Percentiles rank a stretch among this genome's conserved stretches.
Evolutionary conservation across 2,888 invertebrate genomes (phyloP).

Genomic region (Dolichomitus sp.): DNA sequence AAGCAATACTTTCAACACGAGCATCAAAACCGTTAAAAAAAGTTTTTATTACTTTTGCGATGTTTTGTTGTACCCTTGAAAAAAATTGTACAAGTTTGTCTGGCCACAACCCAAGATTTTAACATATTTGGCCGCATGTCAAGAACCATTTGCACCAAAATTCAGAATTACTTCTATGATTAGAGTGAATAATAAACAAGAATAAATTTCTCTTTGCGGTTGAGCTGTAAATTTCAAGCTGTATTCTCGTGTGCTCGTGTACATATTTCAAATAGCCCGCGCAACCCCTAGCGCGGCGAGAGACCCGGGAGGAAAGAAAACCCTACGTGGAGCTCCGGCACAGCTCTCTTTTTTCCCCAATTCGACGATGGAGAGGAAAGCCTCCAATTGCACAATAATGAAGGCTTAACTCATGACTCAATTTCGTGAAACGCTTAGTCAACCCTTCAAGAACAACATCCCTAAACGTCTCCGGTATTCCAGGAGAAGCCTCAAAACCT

Average conservation of each 20-base stretch:
- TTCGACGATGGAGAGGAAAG: neutral
- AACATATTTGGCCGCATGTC: neutral
- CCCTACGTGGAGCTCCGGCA: constrained; percentile 10
- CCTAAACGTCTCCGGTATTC: neutral
- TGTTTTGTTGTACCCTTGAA: neutral
- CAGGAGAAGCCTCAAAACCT: neutral
- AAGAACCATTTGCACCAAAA: constrained; percentile 1
- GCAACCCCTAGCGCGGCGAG: constrained; percentile 40
- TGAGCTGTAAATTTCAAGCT: neutral
- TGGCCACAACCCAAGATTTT: neutral
- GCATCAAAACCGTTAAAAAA: neutral
- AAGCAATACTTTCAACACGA: neutral
- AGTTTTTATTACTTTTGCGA: neutral
- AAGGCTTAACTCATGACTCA: neutral
- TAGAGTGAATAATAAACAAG: neutral
- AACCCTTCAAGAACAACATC: neutral
- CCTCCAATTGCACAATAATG: constrained; percentile 1
- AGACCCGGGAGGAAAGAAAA: constrained; percentile 39
- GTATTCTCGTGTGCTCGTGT: neutral
- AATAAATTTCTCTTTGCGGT: neutral
- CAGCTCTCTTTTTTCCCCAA: constrained; percentile 28
- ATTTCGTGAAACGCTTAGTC: neutral
- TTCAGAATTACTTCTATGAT: neutral
- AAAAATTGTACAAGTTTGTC: neutral
- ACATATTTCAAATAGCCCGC: constrained; percentile 38